These are phyloP conservation scores for Brotogeris chrysoptera DNA, from an alignment of 2,797 vertebrate species.

Conservation along the genomic window DNA sequence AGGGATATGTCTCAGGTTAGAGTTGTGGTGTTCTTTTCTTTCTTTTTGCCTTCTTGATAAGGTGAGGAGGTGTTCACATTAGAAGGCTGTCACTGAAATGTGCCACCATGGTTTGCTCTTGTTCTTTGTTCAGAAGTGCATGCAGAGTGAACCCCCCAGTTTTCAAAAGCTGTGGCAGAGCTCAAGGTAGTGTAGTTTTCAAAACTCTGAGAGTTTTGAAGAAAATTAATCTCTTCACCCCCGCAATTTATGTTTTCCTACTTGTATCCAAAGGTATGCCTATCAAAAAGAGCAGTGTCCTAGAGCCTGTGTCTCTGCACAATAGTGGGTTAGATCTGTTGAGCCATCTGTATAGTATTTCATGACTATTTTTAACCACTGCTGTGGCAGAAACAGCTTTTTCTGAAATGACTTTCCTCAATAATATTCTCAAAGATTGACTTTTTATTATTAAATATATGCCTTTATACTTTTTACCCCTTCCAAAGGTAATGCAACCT, in stretches of 20 bases:
- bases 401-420: background rate
- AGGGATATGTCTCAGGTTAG: background rate
- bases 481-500: background rate
- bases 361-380: slow-evolving; percentile 42
- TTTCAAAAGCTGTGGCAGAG: background rate
- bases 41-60: background rate
- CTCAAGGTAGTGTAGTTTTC: background rate
- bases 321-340: slow-evolving; percentile 7
- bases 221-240: background rate
- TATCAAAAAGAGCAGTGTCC: slow-evolving; percentile 15
- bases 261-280: background rate
- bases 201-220: background rate
- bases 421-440: background rate
- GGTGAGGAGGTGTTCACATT: background rate
- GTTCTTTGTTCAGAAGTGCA: background rate
- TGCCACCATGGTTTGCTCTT: background rate
- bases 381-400: background rate
- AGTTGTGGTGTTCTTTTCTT: background rate
- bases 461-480: background rate
- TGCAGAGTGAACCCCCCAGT: background rate
- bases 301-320: slow-evolving; percentile 1
- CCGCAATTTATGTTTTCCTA: background rate
- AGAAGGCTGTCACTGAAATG: background rate
- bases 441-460: background rate
- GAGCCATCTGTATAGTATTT: slow-evolving; percentile 48